A percentile compares a stretch with the other conserved stretches of the same genome.
These are phyloP conservation scores for Eupithecia vulgata DNA, from an alignment of 2,888 invertebrate species.

Conservation along the genomic window DNA sequence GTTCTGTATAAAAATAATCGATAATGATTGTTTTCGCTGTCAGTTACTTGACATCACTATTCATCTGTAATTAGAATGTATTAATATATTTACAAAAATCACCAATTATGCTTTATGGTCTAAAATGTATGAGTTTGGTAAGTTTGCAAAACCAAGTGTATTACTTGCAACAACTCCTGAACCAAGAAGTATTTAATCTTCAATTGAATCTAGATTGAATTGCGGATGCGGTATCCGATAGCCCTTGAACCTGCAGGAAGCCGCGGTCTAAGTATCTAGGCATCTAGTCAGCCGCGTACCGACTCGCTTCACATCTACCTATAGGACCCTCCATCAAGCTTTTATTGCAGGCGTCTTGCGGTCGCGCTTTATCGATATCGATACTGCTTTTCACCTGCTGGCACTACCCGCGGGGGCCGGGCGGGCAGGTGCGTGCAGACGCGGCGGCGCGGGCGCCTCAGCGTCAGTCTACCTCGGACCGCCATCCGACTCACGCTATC, in stretches of 20 bases:
- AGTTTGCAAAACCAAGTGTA: not conserved
- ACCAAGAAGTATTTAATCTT: not conserved
- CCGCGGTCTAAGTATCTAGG: slow-evolving; percentile 10
- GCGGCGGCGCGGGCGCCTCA: slow-evolving; percentile 49
- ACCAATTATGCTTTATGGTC: not conserved
- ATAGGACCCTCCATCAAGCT: slow-evolving; percentile 28
- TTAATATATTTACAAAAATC: not conserved
- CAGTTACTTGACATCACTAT: not conserved
- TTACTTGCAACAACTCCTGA: not conserved
- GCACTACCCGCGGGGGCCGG: slow-evolving; percentile 73
- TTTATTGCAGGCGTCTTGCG: slow-evolving; percentile 38
- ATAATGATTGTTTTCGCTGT: slow-evolving; percentile 5
- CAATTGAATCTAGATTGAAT: not conserved
- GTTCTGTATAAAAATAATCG: not conserved
- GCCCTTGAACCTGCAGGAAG: slow-evolving; percentile 10
- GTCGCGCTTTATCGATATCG: slow-evolving; percentile 71
- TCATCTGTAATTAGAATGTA: not conserved
- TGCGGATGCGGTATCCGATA: slow-evolving; percentile 3
- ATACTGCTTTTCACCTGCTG: slow-evolving; percentile 67
- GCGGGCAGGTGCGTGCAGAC: slow-evolving; percentile 79
- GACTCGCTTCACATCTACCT: slow-evolving; percentile 20
- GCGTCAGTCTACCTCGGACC: slow-evolving; percentile 80
- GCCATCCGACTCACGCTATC: slow-evolving; percentile 71
- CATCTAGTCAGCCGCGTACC: slow-evolving; percentile 5
- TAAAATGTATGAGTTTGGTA: not conserved